Evolutionary conservation across 2,113 vertebrate genomes (phyloP).

Genomic region (Grammomys dolichurus): DNA sequence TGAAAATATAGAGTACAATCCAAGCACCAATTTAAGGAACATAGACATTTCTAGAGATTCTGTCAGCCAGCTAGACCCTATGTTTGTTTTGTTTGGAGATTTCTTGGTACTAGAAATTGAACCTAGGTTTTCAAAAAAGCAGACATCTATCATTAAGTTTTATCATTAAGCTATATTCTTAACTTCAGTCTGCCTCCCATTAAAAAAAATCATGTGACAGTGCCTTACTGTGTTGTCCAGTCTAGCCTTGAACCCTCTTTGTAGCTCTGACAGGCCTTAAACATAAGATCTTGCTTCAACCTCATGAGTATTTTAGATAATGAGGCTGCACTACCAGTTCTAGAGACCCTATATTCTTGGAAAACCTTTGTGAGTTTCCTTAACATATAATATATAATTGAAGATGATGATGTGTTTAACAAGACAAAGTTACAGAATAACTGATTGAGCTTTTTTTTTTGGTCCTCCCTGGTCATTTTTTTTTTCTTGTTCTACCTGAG

Average conservation of each 20-base stretch:
- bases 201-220: background rate
- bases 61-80: background rate
- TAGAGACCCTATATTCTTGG: background rate
- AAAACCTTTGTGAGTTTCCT: conserved; percentile 3
- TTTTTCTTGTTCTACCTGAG: conserved; percentile 27
- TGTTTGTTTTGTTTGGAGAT: background rate
- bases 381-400: conserved; percentile 33
- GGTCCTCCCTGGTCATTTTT: background rate
- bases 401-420: conserved; percentile 36
- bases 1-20: background rate
- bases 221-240: background rate
- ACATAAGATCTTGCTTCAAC: background rate
- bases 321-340: background rate
- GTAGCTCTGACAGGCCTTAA: background rate
- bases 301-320: background rate
- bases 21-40: conserved; percentile 21
- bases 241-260: background rate
- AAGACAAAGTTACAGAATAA: background rate
- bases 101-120: background rate
- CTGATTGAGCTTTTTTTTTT: conserved; percentile 36
- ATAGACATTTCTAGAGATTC: background rate
- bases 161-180: background rate
- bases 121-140: background rate
- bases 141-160: background rate
- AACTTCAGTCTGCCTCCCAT: background rate